Evolutionary conservation across 2,888 invertebrate genomes (phyloP).

Genomic region (Serripes groenlandicus): DNA sequence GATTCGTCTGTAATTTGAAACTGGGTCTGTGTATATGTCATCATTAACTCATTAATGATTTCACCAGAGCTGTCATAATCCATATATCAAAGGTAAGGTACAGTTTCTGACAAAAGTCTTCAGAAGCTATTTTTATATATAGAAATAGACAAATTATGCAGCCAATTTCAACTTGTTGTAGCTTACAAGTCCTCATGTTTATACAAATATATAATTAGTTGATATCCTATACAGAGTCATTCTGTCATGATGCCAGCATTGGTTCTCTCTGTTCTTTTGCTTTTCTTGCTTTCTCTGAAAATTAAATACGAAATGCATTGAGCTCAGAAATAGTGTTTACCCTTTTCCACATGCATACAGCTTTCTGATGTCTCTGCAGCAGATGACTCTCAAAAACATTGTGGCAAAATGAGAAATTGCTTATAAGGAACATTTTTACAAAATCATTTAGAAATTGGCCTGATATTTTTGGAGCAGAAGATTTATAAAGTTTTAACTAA

Average conservation of each 20-base stretch:
- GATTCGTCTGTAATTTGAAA: no score
- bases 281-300: slow-evolving; percentile 63
- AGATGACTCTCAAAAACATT: background rate
- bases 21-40: no score
- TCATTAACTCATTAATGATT: no score
- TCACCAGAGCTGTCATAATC: no score
- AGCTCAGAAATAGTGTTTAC: background rate
- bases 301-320: background rate
- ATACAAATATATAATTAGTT: background rate
- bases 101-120: no score
- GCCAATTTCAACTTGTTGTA: background rate
- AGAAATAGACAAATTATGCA: background rate
- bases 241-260: slow-evolving; percentile 69
- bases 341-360: background rate
- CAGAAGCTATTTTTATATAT: no score
- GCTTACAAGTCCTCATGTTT: background rate
- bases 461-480: no score
- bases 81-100: no score
- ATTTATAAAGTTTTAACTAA: no score
- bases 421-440: background rate
- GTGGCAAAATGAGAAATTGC: background rate
- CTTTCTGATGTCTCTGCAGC: background rate
- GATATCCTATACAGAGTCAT: background rate
- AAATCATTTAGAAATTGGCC: no score
- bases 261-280: slow-evolving; percentile 66